Percentiles rank a stretch among this genome's conserved stretches.
Evolutionary conservation across 1,140 invertebrate genomes (phyloP).

Genomic region (Acromyrmex echinatior): DNA sequence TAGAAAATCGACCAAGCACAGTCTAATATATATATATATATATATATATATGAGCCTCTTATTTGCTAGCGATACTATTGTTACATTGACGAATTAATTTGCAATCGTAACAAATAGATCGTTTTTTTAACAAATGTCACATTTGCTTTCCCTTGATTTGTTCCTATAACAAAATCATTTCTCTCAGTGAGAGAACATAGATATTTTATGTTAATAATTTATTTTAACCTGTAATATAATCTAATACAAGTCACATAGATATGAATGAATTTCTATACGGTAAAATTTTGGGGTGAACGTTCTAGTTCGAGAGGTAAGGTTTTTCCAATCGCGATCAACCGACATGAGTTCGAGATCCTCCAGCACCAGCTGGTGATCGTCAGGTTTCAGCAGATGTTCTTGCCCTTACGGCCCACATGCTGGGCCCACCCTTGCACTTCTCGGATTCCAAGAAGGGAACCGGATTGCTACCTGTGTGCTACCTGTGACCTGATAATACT

Average conservation of each 20-base stretch:
- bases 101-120: too few species aligned
- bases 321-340: background rate
- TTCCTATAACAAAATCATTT: too few species aligned
- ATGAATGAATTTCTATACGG: background rate
- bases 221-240: background rate
- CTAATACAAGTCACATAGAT: background rate
- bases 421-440: slow-evolving; percentile 16
- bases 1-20: too few species aligned
- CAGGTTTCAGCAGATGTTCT: slow-evolving; percentile 48
- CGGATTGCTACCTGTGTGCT: slow-evolving; percentile 28
- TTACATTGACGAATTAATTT: too few species aligned
- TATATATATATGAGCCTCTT: too few species aligned
- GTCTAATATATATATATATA: too few species aligned
- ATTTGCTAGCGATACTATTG: too few species aligned
- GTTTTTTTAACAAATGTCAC: too few species aligned
- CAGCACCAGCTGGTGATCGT: slow-evolving; percentile 45
- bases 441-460: background rate
- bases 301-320: background rate
- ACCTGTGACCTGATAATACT: slow-evolving; percentile 1
- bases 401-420: background rate
- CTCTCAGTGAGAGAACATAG: too few species aligned
- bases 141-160: too few species aligned
- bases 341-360: slow-evolving; percentile 1
- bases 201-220: background rate
- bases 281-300: background rate